Percentiles rank a stretch among this genome's conserved stretches.
Conservation (phyloP, 1,140 invertebrate species). For the Aleiodes sp. region DNA sequence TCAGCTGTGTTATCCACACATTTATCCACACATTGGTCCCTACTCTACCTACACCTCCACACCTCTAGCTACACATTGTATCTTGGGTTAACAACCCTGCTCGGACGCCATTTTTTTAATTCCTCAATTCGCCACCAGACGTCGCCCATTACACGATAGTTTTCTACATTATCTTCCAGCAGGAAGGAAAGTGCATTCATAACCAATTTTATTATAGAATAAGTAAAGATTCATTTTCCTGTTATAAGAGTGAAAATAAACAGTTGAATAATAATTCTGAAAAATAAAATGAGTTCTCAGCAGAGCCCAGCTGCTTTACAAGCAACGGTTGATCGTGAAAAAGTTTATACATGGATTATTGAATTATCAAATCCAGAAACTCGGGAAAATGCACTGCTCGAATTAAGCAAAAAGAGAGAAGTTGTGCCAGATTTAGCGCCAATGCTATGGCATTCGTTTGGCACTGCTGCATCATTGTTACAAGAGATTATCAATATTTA, state of each 20-base stretch:
- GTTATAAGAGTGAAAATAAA: background rate
- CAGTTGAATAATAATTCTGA: background rate
- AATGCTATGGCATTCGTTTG: conserved; percentile 99
- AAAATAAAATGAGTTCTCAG: conserved; percentile 66
- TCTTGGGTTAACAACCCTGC: too few species aligned
- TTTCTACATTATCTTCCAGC: too few species aligned
- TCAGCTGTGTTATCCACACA: too few species aligned
- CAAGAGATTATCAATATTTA: conserved; percentile 98
- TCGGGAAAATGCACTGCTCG: conserved; percentile 93
- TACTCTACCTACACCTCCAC: too few species aligned
- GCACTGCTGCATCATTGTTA: conserved; percentile 93
- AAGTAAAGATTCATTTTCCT: background rate
- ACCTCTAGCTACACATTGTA: too few species aligned
- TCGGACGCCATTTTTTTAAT: too few species aligned
- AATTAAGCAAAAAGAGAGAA: conserved; percentile 98
- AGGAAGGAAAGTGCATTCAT: background rate
- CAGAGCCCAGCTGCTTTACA: conserved; percentile 70
- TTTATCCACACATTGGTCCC: too few species aligned
- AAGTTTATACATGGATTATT: conserved; percentile 93
- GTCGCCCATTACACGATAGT: too few species aligned
- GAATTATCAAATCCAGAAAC: conserved; percentile 95
- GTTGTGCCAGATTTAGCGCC: conserved; percentile 95
- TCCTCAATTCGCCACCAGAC: too few species aligned
- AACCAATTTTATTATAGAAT: background rate
- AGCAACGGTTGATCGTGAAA: conserved; percentile 76